Evolutionary conservation across 1,140 invertebrate genomes (phyloP).

Genomic region (Brachionus calyciflorus): DNA sequence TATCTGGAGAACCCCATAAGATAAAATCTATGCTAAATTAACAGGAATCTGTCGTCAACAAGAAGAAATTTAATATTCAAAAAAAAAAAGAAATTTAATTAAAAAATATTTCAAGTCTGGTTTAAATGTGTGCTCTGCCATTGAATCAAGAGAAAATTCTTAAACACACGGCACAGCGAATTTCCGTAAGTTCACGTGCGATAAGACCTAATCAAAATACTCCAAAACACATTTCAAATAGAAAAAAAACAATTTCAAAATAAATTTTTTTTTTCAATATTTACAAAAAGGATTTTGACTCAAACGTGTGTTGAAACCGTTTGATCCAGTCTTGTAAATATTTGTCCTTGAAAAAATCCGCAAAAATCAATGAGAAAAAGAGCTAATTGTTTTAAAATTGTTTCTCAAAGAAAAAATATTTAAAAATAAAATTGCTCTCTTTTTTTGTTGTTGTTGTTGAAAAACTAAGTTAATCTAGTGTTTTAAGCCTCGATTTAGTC

Average conservation of each 20-base stretch:
- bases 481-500: constrained; percentile 28
- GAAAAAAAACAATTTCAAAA: too few relatives aligned
- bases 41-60: neutral
- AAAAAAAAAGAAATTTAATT: constrained; percentile 24
- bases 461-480: constrained; percentile 41
- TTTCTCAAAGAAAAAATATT: too few relatives aligned
- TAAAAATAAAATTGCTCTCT: neutral
- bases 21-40: neutral
- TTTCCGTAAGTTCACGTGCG: too few relatives aligned
- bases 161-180: too few relatives aligned
- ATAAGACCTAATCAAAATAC: too few relatives aligned
- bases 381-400: constrained; percentile 25
- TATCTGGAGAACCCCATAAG: constrained; percentile 10
- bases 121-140: neutral
- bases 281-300: constrained; percentile 14
- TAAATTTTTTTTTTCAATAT: neutral
- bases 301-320: neutral
- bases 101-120: neutral
- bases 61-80: constrained; percentile 20
- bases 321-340: constrained; percentile 33
- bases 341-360: neutral
- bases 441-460: neutral
- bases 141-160: neutral
- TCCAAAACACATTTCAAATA: constrained; percentile 27
- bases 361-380: neutral